Base-by-base conservation (phyloP, 2,797 vertebrate genomes). In the Pelodytes ibericus region DNA sequence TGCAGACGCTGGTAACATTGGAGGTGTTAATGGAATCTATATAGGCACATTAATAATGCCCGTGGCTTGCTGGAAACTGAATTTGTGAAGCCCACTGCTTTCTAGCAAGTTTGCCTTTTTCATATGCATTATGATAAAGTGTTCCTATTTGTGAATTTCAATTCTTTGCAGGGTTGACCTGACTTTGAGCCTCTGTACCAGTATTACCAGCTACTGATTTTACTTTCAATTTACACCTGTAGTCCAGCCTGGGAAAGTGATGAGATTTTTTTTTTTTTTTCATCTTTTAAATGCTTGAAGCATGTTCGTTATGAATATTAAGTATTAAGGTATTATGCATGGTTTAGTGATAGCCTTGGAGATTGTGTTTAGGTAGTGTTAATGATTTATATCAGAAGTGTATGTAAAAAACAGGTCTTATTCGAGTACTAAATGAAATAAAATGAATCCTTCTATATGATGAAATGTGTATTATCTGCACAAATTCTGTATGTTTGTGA, bases 181-280 rank as follows among this genome's bases (percentile, higher is more conserved):
- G 71, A 72, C 68, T 77, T 58, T 66, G 56, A 58, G 53, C 44
- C 49, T n/a, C n/a, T 60, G 22, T 20, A 51, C 39, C 16, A 44
- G 60, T 65, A 27, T 71, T 20, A 20, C 39, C 26, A 20, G 29
- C 31, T 65, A 27, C 33, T 66, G 25, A 66, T 77, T 57, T 66
- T 47, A 41, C 71, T 72, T 77, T 72, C 62, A 77, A 77, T 72
- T 77, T 77, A 33, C 75, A 77, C 75, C 75, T 72, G 62, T 62
- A 77, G 75, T 49, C 61, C 61, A 24, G 33, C 62, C 49, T 57
- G n/a, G 67, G 27, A 61, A 77, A 59, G 60, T 66, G 75, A 66
- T 31, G 33, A 72, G 51, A 7, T 7, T 53, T 57, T 65, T 51
- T 51, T 4, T 25, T 75, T 68, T 39, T 18, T 51, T 33, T 22